Evolutionary conservation across 1,140 invertebrate species (phyloP).

Genomic region (Neodiprion virginianus): DNA sequence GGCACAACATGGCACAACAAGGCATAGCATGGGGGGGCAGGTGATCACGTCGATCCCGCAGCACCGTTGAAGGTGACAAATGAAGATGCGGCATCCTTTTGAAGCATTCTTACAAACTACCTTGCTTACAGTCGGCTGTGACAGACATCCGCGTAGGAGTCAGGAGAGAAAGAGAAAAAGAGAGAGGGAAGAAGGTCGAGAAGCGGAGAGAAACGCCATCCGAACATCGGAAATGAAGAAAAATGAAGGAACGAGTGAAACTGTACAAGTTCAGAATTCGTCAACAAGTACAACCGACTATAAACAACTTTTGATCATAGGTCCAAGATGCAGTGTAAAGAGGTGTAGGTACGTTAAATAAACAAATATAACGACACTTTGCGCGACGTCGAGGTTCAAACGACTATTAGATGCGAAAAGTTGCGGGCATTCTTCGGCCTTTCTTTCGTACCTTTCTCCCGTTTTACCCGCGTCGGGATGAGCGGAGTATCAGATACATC

Average conservation of each 20-base stretch:
- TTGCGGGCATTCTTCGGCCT: not conserved
- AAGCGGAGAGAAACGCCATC: too few species aligned
- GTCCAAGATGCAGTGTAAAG: too few species aligned
- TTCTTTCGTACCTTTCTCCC: not conserved
- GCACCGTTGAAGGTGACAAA: not conserved
- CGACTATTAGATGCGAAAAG: too few species aligned
- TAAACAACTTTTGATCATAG: too few species aligned
- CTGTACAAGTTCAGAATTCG: too few species aligned
- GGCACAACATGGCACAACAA: not conserved
- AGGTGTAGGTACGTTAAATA: too few species aligned
- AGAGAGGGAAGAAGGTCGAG: too few species aligned
- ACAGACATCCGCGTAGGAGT: not conserved
- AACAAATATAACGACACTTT: too few species aligned
- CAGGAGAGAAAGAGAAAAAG: not conserved
- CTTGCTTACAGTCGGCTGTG: not conserved
- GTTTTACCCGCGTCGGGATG: not conserved
- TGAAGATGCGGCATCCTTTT: conserved; percentile 24
- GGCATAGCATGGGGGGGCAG: not conserved
- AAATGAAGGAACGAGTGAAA: too few species aligned
- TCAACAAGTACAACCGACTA: too few species aligned
- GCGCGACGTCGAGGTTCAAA: too few species aligned
- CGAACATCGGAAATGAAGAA: too few species aligned
- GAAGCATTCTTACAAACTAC: conserved; percentile 2
- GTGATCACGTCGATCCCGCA: not conserved
- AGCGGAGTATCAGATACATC: not conserved